These are phyloP conservation scores for Drosophila varians DNA, from an alignment of 1,140 invertebrate species.

Conservation along the genomic window DNA sequence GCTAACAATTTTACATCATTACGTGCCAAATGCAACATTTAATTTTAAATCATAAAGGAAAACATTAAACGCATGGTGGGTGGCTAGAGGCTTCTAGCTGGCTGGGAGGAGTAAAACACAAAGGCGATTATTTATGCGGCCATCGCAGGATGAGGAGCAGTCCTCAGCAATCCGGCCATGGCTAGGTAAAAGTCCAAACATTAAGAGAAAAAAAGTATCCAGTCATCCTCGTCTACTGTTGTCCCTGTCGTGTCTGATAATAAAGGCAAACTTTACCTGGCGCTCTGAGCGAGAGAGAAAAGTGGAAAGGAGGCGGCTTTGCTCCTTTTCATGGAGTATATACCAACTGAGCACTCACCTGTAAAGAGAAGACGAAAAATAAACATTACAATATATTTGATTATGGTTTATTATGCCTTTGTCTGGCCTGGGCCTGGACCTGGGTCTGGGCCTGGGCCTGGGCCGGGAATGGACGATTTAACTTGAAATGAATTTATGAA, in stretches of 20 bases:
- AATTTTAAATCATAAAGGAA: conserved; percentile 78
- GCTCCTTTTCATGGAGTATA: conserved; percentile 61
- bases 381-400: conserved; percentile 81
- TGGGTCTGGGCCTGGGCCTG: conserved; percentile 2
- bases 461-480: conserved; percentile 46
- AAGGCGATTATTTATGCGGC: conserved; percentile 75
- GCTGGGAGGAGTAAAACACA: conserved; percentile 37
- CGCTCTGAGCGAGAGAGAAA: conserved; percentile 1
- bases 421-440: conserved; percentile 33
- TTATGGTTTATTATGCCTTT: conserved; percentile 70
- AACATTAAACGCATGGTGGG: conserved; percentile 37
- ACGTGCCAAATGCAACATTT: conserved; percentile 80
- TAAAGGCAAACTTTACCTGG: conserved; percentile 68
- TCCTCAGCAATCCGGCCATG: conserved; percentile 31
- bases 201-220: conserved; percentile 4
- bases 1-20: conserved; percentile 75
- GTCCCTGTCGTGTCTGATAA: conserved; percentile 68
- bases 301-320: neutral
- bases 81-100: neutral
- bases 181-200: conserved; percentile 17
- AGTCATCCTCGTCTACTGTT: conserved; percentile 35
- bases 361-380: conserved; percentile 64
- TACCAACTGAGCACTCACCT: conserved; percentile 57
- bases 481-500: conserved; percentile 61
- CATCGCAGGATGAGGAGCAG: neutral